Percentiles rank a stretch among this genome's conserved stretches.
Evolutionary conservation across 2,113 vertebrate genomes (phyloP).

Genomic region (Symphodus melops): DNA sequence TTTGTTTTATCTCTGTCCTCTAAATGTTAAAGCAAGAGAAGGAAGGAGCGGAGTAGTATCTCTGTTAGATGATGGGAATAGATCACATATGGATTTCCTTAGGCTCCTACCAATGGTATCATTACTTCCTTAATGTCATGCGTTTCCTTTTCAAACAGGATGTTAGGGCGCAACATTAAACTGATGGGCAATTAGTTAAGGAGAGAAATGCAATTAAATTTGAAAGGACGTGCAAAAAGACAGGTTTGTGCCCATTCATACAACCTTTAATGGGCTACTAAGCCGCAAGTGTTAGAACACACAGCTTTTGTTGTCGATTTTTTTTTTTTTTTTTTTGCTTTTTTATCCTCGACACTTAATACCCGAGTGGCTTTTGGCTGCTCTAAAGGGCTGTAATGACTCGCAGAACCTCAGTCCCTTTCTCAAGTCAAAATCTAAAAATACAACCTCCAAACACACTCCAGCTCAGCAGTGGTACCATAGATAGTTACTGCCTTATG

Average conservation of each 20-base stretch:
- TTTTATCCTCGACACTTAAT: conserved; percentile 11
- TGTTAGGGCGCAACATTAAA: conserved; percentile 26
- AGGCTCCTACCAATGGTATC: conserved; percentile 8
- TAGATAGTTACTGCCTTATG: conserved; percentile 32
- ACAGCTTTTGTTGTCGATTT: neutral
- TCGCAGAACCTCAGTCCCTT: conserved; percentile 8
- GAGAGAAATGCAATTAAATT: conserved; percentile 15
- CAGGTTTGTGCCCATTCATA: neutral
- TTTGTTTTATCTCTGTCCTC: conserved; percentile 1
- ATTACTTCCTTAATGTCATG: conserved; percentile 29
- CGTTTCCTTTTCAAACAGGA: conserved; percentile 31
- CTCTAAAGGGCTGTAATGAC: conserved; percentile 9
- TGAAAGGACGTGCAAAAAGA: neutral
- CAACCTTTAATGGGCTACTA: neutral
- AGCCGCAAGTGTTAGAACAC: neutral
- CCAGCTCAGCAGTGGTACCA: neutral
- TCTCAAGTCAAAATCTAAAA: conserved; percentile 22
- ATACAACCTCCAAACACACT: conserved; percentile 7
- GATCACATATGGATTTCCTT: conserved; percentile 24
- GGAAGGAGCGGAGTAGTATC: neutral
- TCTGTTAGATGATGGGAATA: conserved; percentile 7
- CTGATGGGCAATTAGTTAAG: conserved; percentile 15
- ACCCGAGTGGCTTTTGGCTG: neutral
- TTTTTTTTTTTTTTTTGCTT: neutral
- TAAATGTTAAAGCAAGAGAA: conserved; percentile 14